These are phyloP conservation scores for Papilio elwesi DNA, from an alignment of 2,888 invertebrate genomes.

Conservation along the genomic window DNA sequence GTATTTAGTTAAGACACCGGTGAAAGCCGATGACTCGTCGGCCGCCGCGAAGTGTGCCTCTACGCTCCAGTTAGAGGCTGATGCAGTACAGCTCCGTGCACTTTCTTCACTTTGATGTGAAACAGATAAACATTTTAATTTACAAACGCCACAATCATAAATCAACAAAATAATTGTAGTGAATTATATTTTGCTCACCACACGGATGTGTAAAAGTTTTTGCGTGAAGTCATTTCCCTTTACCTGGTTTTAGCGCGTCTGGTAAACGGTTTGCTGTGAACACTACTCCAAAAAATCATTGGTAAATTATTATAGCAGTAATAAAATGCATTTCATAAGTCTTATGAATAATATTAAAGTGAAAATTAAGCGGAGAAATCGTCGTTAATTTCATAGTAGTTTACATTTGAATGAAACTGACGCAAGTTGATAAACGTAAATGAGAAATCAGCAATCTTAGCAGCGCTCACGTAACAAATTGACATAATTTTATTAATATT, in stretches of 20 bases:
- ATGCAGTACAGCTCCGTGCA: background rate
- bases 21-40: too few species aligned
- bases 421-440: background rate
- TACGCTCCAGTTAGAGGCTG: background rate
- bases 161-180: too few species aligned
- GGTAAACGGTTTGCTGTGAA: too few species aligned
- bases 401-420: background rate
- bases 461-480: background rate
- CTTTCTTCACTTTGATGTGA: background rate
- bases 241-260: too few species aligned
- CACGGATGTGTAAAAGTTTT: too few species aligned
- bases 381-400: too few species aligned
- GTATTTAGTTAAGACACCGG: too few species aligned
- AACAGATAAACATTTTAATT: background rate
- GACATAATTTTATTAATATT: background rate
- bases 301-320: background rate
- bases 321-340: background rate
- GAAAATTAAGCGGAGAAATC: background rate
- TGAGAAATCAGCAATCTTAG: constrained; percentile 5
- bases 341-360: background rate
- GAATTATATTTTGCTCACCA: too few species aligned
- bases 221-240: too few species aligned
- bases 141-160: too few species aligned
- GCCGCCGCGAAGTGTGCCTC: background rate
- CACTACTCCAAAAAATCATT: background rate